Evolutionary conservation across 2,888 invertebrate genomes (phyloP), one percentile per base, ranked within the genome.

Genomic region (Lymantria dispar): DNA sequence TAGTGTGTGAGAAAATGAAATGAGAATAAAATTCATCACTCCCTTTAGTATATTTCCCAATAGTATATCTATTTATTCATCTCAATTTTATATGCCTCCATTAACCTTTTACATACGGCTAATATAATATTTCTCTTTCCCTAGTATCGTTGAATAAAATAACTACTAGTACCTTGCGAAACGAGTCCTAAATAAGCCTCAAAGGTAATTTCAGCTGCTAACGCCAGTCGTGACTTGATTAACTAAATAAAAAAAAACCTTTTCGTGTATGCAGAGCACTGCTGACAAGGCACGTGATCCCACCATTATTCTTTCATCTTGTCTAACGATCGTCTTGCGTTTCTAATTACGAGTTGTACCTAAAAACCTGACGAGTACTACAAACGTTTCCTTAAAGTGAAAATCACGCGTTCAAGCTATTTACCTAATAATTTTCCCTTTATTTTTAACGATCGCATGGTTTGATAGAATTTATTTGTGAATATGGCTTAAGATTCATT

Each of bases 221-320:
- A 33, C 9, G 10, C 33, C 10, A 33, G 33, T 7, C 33, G 13
- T 44, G 43, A 36, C 43, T 10, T 33, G 43, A 43, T n/a, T 45
- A 36, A 45, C 38, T 12, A 56, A 47, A 31, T 43, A 10, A 22
- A 43, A 47, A 36, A 43, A 47, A 36, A 15, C 48, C 39, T 15
- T 45, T 10, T 11, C 15, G 48, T 46, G 8, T 38, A 44, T 48
- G 42, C 49, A 37, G 11, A 42, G 37, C 29, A n/a, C 15, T 46
- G 42, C 52, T 49, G 46, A 33, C 53, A 30, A 33, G 48, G 38
- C 45, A 43, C 62, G 55, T 54, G 52, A 52, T 52, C 54, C 45
- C 31, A 43, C 47, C 14, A 58, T 62, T 61, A 61, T 42, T 41
- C 43, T 50, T 62, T 53, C 58, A 48, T 54, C 51, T 44, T 50